phyloP scores from a whole-genome alignment of 2,888 invertebrate genomes.

The Dione juno region DNA sequence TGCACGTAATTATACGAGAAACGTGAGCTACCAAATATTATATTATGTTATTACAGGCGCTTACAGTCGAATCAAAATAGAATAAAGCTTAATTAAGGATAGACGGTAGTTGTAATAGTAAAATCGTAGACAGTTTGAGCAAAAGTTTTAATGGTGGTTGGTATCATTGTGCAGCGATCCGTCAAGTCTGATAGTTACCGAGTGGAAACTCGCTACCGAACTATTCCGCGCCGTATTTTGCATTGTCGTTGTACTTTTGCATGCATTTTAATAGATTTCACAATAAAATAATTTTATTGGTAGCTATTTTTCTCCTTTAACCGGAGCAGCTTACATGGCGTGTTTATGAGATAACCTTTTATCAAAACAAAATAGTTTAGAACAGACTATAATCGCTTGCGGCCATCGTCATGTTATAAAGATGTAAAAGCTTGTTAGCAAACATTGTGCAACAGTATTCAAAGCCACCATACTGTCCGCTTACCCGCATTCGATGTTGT shows the following conservation, averaged over 20 bases:
- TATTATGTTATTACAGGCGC: neutral
- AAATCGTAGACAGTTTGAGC: constrained; percentile 12
- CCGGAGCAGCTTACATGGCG: neutral
- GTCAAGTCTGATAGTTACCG: constrained; percentile 41
- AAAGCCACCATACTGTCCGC: constrained; percentile 45
- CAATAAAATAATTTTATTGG: neutral
- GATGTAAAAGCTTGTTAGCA: constrained; percentile 36
- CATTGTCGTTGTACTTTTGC: constrained; percentile 22
- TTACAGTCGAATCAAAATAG: neutral
- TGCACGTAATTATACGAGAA: no score
- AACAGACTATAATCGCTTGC: neutral
- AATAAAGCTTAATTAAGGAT: neutral
- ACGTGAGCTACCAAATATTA: neutral
- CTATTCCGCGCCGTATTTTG: constrained; percentile 27
- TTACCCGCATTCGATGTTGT: constrained; percentile 51
- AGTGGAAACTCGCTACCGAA: constrained; percentile 31
- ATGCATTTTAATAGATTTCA: constrained; percentile 31
- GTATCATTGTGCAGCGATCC: constrained; percentile 47
- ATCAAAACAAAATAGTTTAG: neutral
- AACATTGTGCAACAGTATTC: constrained; percentile 45
- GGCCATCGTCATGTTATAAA: neutral
- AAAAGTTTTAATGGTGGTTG: constrained; percentile 24
- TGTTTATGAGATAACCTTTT: neutral
- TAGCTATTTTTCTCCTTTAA: neutral
- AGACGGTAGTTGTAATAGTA: constrained; percentile 1